These are phyloP conservation scores for Asbolus verrucosus DNA, from an alignment of 1,140 invertebrate species.

Conservation along the genomic window DNA sequence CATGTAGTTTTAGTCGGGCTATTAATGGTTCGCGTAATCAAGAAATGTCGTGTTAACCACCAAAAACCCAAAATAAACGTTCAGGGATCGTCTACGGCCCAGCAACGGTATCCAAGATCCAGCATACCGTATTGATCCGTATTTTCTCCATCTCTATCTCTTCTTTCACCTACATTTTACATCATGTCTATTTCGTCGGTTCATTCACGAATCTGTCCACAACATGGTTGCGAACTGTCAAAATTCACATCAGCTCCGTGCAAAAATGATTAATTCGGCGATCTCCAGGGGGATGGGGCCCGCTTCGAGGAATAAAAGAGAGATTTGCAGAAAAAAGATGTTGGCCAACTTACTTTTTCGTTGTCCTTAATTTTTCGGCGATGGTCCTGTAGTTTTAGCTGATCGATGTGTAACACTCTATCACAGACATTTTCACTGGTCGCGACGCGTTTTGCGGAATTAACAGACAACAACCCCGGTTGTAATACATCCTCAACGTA, in stretches of 20 bases:
- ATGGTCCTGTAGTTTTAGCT: constrained; percentile 29
- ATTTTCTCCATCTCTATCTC: constrained; percentile 53
- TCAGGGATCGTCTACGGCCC: constrained; percentile 35
- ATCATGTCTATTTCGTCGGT: constrained; percentile 48
- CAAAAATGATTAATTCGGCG: constrained; percentile 26
- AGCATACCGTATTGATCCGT: constrained; percentile 55
- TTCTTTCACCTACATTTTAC: constrained; percentile 53
- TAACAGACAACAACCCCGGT: constrained; percentile 52
- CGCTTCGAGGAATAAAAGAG: too few species aligned
- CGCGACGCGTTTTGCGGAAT: constrained; percentile 44
- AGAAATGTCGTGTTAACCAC: constrained; percentile 2
- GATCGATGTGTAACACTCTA: constrained; percentile 48
- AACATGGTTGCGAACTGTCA: constrained; percentile 40
- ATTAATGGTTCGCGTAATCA: constrained; percentile 13
- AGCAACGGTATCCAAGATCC: constrained; percentile 55
- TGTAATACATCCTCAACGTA: constrained; percentile 56
- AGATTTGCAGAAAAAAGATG: background rate
- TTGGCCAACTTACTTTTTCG: constrained; percentile 22
- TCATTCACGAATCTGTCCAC: constrained; percentile 48
- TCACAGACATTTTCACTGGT: constrained; percentile 55
- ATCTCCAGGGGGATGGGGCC: too few species aligned
- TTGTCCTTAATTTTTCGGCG: background rate
- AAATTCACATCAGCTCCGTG: constrained; percentile 24
- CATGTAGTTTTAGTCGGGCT: constrained; percentile 21
- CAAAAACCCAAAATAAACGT: constrained; percentile 12